Percentiles rank a stretch among this genome's conserved stretches.
phyloP scores from a whole-genome alignment of 2,113 vertebrate genomes.

The Callorhinus ursinus region DNA sequence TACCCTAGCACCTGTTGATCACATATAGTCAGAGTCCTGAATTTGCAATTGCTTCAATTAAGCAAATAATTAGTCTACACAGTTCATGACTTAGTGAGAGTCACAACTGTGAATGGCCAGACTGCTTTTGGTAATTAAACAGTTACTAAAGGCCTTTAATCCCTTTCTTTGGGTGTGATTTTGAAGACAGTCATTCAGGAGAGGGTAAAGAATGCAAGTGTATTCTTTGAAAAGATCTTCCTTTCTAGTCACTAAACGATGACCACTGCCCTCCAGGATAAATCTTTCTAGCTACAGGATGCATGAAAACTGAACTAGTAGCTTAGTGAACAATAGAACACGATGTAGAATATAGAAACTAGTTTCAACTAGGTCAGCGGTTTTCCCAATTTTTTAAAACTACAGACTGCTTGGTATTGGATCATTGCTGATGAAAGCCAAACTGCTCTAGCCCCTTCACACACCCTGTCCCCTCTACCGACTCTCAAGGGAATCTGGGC shows the following conservation, averaged over 20 bases:
- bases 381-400: background rate
- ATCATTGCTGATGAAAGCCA: background rate
- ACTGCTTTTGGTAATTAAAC: background rate
- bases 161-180: background rate
- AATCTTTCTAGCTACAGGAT: background rate
- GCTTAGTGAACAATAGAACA: background rate
- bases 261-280: background rate
- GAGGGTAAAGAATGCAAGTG: background rate
- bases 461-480: background rate
- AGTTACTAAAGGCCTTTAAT: background rate
- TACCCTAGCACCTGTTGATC: background rate
- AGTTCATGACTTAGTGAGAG: background rate
- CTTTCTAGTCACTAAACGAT: background rate
- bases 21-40: background rate
- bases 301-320: background rate
- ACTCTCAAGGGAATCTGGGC: background rate
- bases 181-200: background rate
- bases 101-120: background rate
- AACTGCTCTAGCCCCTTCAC: background rate
- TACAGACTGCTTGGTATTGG: background rate
- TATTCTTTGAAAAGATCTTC: background rate
- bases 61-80: background rate
- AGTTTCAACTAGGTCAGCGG: background rate
- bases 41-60: background rate
- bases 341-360: background rate